Percentiles rank a stretch among this genome's conserved stretches.
These are phyloP conservation scores for Rhadinocentrus ornatus DNA, from an alignment of 2,797 vertebrate species.

Conservation along the genomic window DNA sequence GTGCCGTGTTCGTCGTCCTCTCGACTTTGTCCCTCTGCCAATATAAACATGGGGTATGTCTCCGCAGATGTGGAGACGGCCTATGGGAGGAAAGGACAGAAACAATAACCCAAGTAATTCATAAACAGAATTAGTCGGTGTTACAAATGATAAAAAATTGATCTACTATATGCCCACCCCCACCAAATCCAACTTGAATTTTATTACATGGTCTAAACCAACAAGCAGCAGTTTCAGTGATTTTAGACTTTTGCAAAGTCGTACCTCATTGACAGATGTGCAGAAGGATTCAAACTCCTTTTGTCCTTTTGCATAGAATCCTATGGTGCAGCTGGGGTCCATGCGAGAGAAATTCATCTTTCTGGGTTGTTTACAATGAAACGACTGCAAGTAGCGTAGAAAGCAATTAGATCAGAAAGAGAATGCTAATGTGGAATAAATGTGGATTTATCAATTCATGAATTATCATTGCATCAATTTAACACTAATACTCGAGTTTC, in stretches of 20 bases:
- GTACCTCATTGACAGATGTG: slow-evolving; percentile 80
- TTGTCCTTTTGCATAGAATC: slow-evolving; percentile 87
- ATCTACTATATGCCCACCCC: no score
- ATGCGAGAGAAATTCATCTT: slow-evolving; percentile 90
- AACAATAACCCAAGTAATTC: background rate
- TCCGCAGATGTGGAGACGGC: slow-evolving; percentile 82
- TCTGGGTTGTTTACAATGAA: slow-evolving; percentile 89
- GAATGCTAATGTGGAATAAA: no score
- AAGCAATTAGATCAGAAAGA: slow-evolving; percentile 8
- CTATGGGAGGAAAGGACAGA: slow-evolving; percentile 61
- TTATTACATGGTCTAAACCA: background rate
- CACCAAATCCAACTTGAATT: no score
- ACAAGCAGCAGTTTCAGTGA: background rate
- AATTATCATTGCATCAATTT: background rate
- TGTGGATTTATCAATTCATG: background rate
- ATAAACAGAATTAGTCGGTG: background rate
- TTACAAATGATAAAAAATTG: background rate
- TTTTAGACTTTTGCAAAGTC: slow-evolving; percentile 4
- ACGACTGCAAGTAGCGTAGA: slow-evolving; percentile 79
- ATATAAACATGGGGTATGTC: slow-evolving; percentile 90
- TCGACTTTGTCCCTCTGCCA: slow-evolving; percentile 82
- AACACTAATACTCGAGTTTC: background rate
- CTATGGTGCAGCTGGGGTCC: slow-evolving; percentile 94
- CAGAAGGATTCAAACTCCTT: slow-evolving; percentile 86
- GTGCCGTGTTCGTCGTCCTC: slow-evolving; percentile 66